A percentile compares a stretch with the other conserved stretches of the same genome.
Conservation (phyloP, 2,888 invertebrate species). For the Trichogramma evanescens region DNA sequence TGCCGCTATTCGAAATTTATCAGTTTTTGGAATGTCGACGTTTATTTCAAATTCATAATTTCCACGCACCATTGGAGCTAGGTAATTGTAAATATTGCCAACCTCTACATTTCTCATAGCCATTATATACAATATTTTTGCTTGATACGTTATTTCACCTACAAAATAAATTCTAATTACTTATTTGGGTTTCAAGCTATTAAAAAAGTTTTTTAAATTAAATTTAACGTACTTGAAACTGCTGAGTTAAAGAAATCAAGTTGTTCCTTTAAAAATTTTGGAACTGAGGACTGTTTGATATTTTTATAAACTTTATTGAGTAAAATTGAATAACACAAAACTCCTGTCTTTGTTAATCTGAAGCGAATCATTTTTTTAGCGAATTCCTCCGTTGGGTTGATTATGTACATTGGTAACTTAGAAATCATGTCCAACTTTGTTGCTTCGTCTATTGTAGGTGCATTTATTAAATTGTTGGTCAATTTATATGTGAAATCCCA, state of each 20-base stretch:
- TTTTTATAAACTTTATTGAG: conserved; percentile 39
- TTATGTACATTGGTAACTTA: conserved; percentile 46
- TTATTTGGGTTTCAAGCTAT: conserved; percentile 36
- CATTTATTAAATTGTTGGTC: conserved; percentile 26
- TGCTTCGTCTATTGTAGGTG: conserved; percentile 19
- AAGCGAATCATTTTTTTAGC: conserved; percentile 41
- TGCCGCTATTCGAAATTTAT: conserved; percentile 44
- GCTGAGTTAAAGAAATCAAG: conserved; percentile 32
- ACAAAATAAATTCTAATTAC: not conserved
- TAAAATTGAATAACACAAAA: conserved; percentile 48
- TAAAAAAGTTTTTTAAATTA: not conserved
- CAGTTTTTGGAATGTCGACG: conserved; percentile 27
- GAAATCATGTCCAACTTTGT: conserved; percentile 40
- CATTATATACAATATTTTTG: conserved; percentile 46
- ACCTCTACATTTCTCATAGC: conserved; percentile 49
- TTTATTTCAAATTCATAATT: conserved; percentile 27
- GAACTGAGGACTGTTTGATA: not conserved
- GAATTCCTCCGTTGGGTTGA: conserved; percentile 42
- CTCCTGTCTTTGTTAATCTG: conserved; percentile 40
- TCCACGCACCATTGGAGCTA: conserved; percentile 46
- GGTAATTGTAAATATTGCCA: conserved; percentile 39
- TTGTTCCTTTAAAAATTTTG: conserved; percentile 31
- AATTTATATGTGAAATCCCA: conserved; percentile 36
- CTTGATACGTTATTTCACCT: conserved; percentile 35
- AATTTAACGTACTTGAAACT: no score